Percentiles rank a stretch among this genome's conserved stretches.
Evolutionary conservation across 2,888 invertebrate genomes (phyloP).

Genomic region (Odontocolon sp.): DNA sequence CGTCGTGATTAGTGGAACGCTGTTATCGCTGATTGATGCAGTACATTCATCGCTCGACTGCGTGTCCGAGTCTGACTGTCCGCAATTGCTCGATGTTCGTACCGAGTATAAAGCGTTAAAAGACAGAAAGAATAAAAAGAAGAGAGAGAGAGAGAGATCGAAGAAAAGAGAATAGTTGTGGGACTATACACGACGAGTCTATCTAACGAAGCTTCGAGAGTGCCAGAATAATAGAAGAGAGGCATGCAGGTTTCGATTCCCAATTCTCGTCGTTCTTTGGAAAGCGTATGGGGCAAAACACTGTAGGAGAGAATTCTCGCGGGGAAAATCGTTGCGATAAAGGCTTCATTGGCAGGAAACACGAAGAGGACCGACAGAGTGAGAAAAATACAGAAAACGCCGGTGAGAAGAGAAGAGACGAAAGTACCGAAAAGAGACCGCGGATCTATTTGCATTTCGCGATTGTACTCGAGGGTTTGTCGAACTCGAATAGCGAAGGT

Average conservation of each 20-base stretch:
- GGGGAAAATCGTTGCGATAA: constrained; percentile 52
- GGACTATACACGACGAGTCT: constrained; percentile 16
- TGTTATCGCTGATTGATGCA: constrained; percentile 57
- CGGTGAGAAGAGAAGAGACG: constrained; percentile 15
- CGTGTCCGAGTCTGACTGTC: constrained; percentile 11
- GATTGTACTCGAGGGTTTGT: constrained; percentile 27
- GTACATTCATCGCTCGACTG: constrained; percentile 1
- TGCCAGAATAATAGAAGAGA: neutral
- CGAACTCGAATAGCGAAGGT: neutral
- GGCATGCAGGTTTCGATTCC: constrained; percentile 13
- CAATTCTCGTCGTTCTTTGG: constrained; percentile 3
- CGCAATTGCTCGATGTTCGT: constrained; percentile 43
- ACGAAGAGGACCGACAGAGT: constrained; percentile 28
- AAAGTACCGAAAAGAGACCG: constrained; percentile 15
- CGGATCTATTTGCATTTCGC: constrained; percentile 45
- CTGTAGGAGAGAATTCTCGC: constrained; percentile 15
- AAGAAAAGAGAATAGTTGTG: constrained; percentile 39
- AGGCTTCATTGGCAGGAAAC: constrained; percentile 48
- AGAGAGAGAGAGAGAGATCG: neutral
- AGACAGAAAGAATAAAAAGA: neutral
- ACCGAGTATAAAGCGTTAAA: constrained; percentile 4
- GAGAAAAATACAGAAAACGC: constrained; percentile 5
- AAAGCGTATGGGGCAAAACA: neutral
- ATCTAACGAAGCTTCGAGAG: constrained; percentile 51
- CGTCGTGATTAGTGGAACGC: constrained; percentile 38